These are phyloP conservation scores for Ligdia adustata DNA, from an alignment of 2,888 invertebrate species.

Conservation along the genomic window DNA sequence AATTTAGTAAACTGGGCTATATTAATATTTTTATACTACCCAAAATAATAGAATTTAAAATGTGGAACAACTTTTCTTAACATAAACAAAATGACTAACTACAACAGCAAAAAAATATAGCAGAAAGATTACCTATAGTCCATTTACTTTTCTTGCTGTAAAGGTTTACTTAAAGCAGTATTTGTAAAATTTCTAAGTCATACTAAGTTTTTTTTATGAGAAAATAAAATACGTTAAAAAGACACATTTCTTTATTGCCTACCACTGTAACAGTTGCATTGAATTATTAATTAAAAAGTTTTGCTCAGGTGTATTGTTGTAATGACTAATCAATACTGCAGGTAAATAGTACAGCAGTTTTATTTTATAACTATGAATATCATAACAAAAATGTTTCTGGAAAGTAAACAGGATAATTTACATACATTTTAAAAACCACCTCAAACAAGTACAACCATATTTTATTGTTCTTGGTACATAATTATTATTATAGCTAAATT, in stretches of 20 bases:
- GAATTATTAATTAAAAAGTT: background rate
- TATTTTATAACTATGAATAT: slow-evolving; percentile 7
- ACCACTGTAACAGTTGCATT: background rate
- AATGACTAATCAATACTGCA: slow-evolving; percentile 9
- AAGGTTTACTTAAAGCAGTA: background rate
- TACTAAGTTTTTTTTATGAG: slow-evolving; percentile 23
- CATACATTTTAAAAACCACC: too few species aligned
- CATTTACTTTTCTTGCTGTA: background rate
- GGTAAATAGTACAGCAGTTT: slow-evolving; percentile 3
- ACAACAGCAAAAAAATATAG: too few species aligned
- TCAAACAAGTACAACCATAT: slow-evolving; percentile 17
- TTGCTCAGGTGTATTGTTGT: background rate
- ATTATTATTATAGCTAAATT: too few species aligned
- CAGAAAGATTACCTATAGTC: too few species aligned
- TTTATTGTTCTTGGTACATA: too few species aligned
- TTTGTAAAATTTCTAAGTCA: slow-evolving; percentile 11
- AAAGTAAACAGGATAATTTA: too few species aligned
- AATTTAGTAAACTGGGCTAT: too few species aligned
- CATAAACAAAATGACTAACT: too few species aligned
- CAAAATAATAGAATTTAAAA: too few species aligned
- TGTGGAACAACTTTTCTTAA: too few species aligned
- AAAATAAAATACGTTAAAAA: slow-evolving; percentile 14
- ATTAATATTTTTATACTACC: too few species aligned
- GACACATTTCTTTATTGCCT: slow-evolving; percentile 6
- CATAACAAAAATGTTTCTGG: slow-evolving; percentile 11